These are phyloP conservation scores for Arrhopalites spinosus DNA, from an alignment of 2,888 invertebrate genomes.

Conservation along the genomic window DNA sequence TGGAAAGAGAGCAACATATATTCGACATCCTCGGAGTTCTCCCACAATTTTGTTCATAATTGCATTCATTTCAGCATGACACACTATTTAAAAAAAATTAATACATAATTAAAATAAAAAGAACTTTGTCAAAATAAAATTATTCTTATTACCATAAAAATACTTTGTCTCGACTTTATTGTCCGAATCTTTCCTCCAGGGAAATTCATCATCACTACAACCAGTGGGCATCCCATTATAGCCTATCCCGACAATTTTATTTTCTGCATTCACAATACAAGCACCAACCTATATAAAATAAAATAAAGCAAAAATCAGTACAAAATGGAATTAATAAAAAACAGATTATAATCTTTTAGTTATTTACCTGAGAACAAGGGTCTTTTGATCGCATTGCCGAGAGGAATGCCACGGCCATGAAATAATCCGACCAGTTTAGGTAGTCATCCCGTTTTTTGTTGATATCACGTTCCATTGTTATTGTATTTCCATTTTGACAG, in stretches of 20 bases:
- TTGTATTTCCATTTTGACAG: not conserved
- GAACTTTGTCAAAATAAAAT: not conserved
- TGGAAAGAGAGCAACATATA: constrained; percentile 91
- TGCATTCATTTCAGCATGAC: constrained; percentile 98
- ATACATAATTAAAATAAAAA: constrained; percentile 4
- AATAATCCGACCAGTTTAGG: constrained; percentile 85
- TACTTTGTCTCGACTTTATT: constrained; percentile 75
- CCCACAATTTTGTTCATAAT: constrained; percentile 86
- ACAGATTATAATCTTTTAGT: too few species aligned
- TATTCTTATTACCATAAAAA: constrained; percentile 77
- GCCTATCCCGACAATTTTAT: constrained; percentile 89
- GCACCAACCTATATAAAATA: constrained; percentile 68
- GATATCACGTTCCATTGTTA: constrained; percentile 18
- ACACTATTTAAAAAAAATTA: constrained; percentile 67
- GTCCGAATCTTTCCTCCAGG: constrained; percentile 77
- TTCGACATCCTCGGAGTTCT: constrained; percentile 75
- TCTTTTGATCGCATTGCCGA: constrained; percentile 94
- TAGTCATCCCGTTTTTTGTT: constrained; percentile 48
- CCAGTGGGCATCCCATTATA: constrained; percentile 97
- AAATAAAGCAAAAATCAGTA: not conserved
- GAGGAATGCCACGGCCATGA: constrained; percentile 90
- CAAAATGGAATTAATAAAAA: not conserved
- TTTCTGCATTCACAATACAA: constrained; percentile 85
- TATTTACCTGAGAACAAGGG: constrained; percentile 82
- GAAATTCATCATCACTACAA: constrained; percentile 84